A percentile compares a stretch with the other conserved stretches of the same genome.
Evolutionary conservation across 2,113 vertebrate species (phyloP).

Genomic region (Barnardius zonarius): DNA sequence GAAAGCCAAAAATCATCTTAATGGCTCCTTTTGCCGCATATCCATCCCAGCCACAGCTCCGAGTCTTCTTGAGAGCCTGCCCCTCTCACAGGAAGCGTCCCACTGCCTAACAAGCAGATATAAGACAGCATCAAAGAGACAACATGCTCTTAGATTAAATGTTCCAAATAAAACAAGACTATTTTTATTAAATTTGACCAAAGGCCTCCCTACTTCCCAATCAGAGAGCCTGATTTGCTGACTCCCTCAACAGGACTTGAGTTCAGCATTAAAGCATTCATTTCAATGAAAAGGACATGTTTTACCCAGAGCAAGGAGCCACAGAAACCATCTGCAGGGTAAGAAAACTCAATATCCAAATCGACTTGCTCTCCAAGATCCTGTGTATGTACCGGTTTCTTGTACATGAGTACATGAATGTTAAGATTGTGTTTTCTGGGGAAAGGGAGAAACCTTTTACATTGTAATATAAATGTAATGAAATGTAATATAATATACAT

Average conservation of each 20-base stretch:
- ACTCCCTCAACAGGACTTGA: background rate
- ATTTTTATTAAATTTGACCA: conserved; percentile 62
- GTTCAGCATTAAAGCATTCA: background rate
- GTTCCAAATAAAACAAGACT: conserved; percentile 53
- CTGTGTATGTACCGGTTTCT: background rate
- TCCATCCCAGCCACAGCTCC: background rate
- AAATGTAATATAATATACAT: conserved; percentile 28
- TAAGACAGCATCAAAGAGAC: background rate
- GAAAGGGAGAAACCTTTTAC: background rate
- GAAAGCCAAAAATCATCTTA: background rate
- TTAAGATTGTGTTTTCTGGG: conserved; percentile 18
- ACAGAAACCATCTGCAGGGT: background rate
- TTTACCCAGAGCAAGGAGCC: background rate
- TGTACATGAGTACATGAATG: background rate
- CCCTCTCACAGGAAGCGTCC: background rate
- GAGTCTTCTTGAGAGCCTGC: background rate
- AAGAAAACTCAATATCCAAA: conserved; percentile 38
- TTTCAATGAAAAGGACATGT: background rate
- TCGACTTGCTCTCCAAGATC: background rate
- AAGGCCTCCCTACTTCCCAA: conserved; percentile 47
- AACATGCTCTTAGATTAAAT: conserved; percentile 23
- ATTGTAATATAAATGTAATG: background rate
- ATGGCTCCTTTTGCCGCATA: background rate
- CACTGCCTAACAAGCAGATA: background rate
- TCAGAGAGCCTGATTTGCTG: conserved; percentile 15